These are phyloP conservation scores for Nemurella pictetii DNA, from an alignment of 2,888 invertebrate species.

Conservation along the genomic window DNA sequence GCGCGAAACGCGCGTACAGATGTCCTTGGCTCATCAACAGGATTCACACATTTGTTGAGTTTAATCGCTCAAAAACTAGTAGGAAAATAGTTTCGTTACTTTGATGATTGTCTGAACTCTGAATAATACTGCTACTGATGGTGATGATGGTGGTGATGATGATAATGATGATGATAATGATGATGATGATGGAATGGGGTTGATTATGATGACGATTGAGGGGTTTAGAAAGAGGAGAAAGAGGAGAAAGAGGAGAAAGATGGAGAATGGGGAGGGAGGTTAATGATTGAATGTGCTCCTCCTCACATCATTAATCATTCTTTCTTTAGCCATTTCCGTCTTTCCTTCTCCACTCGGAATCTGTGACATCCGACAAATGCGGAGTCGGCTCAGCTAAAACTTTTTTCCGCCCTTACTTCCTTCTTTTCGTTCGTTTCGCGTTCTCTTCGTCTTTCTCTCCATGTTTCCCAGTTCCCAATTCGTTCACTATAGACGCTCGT, in stretches of 20 bases:
- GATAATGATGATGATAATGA: constrained; percentile 8
- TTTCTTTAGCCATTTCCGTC: constrained; percentile 30
- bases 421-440: constrained; percentile 5
- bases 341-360: constrained; percentile 24
- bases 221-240: neutral
- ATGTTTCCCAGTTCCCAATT: neutral
- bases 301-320: constrained; percentile 27
- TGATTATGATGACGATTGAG: constrained; percentile 28
- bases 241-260: constrained; percentile 1
- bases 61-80: neutral
- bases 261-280: neutral
- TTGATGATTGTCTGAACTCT: neutral
- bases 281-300: constrained; percentile 29
- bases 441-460: neutral
- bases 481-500: neutral
- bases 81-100: neutral
- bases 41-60: neutral
- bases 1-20: neutral
- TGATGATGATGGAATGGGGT: constrained; percentile 8
- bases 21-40: neutral
- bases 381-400: constrained; percentile 25
- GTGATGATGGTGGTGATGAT: neutral
- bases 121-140: neutral
- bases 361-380: constrained; percentile 28
- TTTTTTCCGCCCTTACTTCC: constrained; percentile 26